A percentile compares a stretch with the other conserved stretches of the same genome.
Conservation (phyloP, 1,140 invertebrate species). For the Chironomus tepperi region DNA sequence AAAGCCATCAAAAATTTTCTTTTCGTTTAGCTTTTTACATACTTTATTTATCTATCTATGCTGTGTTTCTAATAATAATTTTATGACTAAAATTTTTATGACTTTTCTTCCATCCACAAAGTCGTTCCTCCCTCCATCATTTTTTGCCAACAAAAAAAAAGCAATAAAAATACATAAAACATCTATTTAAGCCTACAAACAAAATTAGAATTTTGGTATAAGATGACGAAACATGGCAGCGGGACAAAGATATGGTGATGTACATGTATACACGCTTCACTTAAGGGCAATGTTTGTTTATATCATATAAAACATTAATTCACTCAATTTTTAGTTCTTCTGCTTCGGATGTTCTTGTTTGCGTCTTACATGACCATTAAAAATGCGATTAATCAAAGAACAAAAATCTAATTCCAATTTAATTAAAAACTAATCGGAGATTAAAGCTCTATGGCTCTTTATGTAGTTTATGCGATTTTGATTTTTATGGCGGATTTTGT, state of each 20-base stretch:
- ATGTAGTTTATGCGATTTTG: too few relatives aligned
- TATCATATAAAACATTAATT: conserved; percentile 10
- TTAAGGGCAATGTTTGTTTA: conserved; percentile 20
- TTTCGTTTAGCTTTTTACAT: neutral
- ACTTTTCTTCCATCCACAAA: neutral
- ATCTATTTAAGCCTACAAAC: neutral
- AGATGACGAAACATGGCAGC: neutral
- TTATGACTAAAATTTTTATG: conserved; percentile 4
- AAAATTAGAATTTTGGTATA: conserved; percentile 17
- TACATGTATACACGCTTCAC: neutral
- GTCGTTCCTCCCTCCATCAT: neutral
- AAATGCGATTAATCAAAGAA: neutral
- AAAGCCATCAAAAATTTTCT: conserved; percentile 7
- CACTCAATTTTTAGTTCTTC: neutral
- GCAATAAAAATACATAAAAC: neutral
- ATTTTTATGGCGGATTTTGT: too few relatives aligned
- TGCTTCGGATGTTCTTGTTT: too few relatives aligned
- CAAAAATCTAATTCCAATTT: neutral
- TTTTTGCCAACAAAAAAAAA: neutral
- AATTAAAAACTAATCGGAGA: conserved; percentile 4
- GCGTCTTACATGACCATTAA: neutral
- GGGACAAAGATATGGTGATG: neutral
- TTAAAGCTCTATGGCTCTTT: too few relatives aligned
- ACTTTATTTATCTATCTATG: neutral
- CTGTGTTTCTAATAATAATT: conserved; percentile 23